These are phyloP conservation scores for Phalacrocorax aristotelis DNA, from an alignment of 2,113 vertebrate genomes.

Conservation along the genomic window DNA sequence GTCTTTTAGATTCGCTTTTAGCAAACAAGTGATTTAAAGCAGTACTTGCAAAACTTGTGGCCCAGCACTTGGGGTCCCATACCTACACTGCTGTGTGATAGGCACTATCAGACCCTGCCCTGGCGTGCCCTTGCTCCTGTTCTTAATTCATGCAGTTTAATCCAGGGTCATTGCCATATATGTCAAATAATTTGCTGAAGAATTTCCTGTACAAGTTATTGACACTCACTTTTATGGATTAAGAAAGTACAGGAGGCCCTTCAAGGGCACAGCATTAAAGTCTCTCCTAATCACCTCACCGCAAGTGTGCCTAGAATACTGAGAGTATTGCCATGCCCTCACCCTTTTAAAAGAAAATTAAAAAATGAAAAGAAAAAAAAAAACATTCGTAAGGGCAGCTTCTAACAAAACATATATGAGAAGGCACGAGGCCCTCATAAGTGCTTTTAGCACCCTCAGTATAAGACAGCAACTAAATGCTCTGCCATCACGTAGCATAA, in stretches of 20 bases:
- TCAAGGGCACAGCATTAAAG: background rate
- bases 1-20: background rate
- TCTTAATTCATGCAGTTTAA: background rate
- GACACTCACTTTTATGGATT: background rate
- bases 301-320: background rate
- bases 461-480: background rate
- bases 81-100: background rate
- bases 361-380: background rate
- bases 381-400: background rate
- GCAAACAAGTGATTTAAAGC: background rate
- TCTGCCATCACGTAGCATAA: background rate
- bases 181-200: background rate
- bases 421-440: rapidly evolving
- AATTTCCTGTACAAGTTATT: background rate
- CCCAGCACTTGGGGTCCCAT: background rate
- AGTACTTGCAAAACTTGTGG: background rate
- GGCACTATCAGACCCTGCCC: background rate
- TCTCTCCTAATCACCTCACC: background rate
- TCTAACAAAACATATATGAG: background rate
- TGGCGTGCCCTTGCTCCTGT: background rate
- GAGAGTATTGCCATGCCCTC: background rate
- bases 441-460: background rate
- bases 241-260: background rate
- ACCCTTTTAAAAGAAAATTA: background rate
- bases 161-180: background rate